Percentiles rank a stretch among this genome's conserved stretches.
Evolutionary conservation across 2,888 invertebrate genomes (phyloP).

Genomic region (Archips crataeganus): DNA sequence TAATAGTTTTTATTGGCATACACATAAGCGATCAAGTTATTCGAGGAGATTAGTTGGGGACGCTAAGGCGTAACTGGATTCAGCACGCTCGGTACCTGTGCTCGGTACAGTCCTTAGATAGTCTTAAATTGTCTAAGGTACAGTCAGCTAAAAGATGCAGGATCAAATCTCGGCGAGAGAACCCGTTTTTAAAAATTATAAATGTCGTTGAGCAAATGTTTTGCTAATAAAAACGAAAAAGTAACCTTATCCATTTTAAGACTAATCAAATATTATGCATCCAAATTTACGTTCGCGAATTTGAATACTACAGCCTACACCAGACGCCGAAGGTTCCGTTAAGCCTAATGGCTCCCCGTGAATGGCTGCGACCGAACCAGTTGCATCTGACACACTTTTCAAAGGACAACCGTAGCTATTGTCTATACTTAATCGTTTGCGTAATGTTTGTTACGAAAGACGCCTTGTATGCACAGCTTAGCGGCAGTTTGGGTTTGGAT

Average conservation of each 20-base stretch:
- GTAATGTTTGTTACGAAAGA: conserved; percentile 10
- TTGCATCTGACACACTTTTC: conserved; percentile 26
- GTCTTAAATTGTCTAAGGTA: too few relatives aligned
- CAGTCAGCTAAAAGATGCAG: too few relatives aligned
- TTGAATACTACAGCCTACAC: conserved; percentile 21
- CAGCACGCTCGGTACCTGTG: too few relatives aligned
- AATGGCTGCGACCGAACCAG: conserved; percentile 19
- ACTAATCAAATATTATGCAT: neutral
- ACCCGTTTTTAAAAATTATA: too few relatives aligned
- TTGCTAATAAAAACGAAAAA: too few relatives aligned
- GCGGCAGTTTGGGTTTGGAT: conserved; percentile 5
- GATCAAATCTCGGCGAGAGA: too few relatives aligned
- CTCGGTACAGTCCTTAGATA: too few relatives aligned
- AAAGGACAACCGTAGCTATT: conserved; percentile 23
- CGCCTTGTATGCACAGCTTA: conserved; percentile 3
- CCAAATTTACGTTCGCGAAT: neutral
- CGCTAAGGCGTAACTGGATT: too few relatives aligned
- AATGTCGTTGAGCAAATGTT: too few relatives aligned
- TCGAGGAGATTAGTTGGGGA: too few relatives aligned
- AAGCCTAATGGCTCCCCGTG: conserved; percentile 9
- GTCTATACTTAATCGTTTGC: conserved; percentile 20
- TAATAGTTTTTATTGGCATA: too few relatives aligned
- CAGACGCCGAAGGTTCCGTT: conserved; percentile 8
- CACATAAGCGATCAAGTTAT: too few relatives aligned
- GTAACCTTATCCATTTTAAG: neutral